phyloP scores from a whole-genome alignment of 2,888 invertebrate species.

The Drosophila parthenogenetica region DNA sequence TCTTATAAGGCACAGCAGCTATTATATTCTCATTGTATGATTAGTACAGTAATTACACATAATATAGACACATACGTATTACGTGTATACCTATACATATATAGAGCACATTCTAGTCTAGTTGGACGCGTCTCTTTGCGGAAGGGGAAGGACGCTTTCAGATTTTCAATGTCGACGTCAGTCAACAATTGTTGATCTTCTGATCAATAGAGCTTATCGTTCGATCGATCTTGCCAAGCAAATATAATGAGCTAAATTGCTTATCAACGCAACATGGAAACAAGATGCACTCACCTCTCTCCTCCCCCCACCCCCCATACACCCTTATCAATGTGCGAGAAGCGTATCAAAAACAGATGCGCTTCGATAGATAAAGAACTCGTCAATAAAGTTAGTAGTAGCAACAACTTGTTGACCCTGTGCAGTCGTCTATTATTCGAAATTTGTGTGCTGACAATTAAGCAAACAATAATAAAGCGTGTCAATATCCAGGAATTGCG shows the following conservation, averaged over 20 bases:
- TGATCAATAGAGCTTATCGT: constrained; percentile 59
- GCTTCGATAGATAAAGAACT: constrained; percentile 44
- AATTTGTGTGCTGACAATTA: constrained; percentile 10
- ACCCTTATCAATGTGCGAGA: constrained; percentile 22
- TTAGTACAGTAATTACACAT: constrained; percentile 18
- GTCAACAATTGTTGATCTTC: constrained; percentile 15
- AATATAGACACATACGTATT: not conserved
- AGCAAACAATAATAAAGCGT: constrained; percentile 19
- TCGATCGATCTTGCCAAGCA: constrained; percentile 29
- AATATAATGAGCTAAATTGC: constrained; percentile 61
- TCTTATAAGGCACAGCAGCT: constrained; percentile 19
- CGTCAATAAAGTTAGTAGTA: constrained; percentile 32
- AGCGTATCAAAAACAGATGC: constrained; percentile 54
- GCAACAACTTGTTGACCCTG: constrained; percentile 29
- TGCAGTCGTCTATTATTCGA: not conserved
- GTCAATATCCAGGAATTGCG: constrained; percentile 26
- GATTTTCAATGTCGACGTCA: constrained; percentile 35
- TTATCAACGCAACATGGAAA: constrained; percentile 45
- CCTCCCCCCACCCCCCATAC: not conserved
- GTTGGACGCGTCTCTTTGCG: not conserved
- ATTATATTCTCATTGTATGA: constrained; percentile 11
- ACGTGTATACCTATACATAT: not conserved
- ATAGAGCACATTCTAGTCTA: not conserved
- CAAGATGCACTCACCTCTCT: constrained; percentile 33
- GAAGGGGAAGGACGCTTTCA: constrained; percentile 8